Evolutionary conservation across 92 coral and sea anemone genomes (phyloP).

Genomic region (Zoanthus sociatus): DNA sequence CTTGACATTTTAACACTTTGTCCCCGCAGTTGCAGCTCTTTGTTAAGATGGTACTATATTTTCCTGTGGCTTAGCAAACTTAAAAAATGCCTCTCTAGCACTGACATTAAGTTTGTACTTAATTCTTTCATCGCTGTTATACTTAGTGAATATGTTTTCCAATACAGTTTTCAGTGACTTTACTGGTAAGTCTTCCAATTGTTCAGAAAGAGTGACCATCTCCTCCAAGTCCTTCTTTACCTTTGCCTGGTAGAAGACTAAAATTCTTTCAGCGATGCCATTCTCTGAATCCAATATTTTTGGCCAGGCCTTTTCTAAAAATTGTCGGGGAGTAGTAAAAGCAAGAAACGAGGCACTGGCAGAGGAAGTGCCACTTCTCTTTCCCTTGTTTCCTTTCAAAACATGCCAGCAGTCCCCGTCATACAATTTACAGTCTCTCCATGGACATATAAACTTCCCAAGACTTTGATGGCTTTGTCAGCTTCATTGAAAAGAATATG

Average conservation of each 20-base stretch:
- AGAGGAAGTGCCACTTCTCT: constrained; percentile 22
- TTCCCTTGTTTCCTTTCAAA: constrained; percentile 36
- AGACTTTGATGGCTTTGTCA: no score
- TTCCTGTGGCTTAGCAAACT: constrained; percentile 38
- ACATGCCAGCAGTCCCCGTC: constrained; percentile 31
- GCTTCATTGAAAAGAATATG: no score
- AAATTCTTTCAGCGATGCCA: constrained; percentile 45
- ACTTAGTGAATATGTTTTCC: constrained; percentile 6
- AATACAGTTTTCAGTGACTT: constrained; percentile 28
- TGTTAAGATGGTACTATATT: not conserved
- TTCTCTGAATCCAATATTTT: constrained; percentile 12
- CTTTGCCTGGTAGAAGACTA: constrained; percentile 25
- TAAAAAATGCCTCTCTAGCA: constrained; percentile 33
- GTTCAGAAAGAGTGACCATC: not conserved
- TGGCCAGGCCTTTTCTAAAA: constrained; percentile 42
- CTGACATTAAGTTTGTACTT: constrained; percentile 29
- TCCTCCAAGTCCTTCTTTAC: not conserved
- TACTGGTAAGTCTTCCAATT: constrained; percentile 6
- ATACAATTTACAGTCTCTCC: no score
- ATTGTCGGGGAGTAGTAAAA: constrained; percentile 41
- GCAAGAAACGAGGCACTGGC: constrained; percentile 33
- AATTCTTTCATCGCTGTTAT: constrained; percentile 3
- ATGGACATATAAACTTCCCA: no score
- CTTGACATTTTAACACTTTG: constrained; percentile 16
- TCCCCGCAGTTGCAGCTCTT: not conserved